phyloP scores from a whole-genome alignment of 2,797 vertebrate species.

The Labroides dimidiatus region DNA sequence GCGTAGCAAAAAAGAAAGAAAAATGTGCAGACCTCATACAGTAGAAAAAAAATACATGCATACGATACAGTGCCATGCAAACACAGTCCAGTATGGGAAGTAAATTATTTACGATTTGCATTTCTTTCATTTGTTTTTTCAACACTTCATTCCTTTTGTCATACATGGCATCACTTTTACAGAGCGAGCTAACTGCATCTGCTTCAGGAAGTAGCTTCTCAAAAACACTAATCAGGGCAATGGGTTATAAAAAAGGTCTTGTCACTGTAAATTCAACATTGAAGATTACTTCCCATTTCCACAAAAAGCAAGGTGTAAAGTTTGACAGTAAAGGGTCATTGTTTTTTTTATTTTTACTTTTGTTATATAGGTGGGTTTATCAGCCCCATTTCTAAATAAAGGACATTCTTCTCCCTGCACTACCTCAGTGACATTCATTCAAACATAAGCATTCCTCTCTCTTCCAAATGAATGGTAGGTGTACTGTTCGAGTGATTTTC shows the following conservation, averaged over 20 bases:
- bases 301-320: conserved; percentile 28
- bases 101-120: conserved; percentile 78
- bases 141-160: conserved; percentile 82
- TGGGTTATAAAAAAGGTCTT: conserved; percentile 33
- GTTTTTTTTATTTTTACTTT: conserved; percentile 17
- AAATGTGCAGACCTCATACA: conserved; percentile 70
- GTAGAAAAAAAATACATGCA: conserved; percentile 84
- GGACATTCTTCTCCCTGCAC: neutral
- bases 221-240: conserved; percentile 31
- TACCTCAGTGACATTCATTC: conserved; percentile 36
- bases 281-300: conserved; percentile 23
- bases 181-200: conserved; percentile 50
- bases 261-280: conserved; percentile 32
- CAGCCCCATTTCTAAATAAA: conserved; percentile 18
- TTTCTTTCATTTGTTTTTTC: conserved; percentile 71
- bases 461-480: conserved; percentile 7
- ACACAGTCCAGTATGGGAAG: conserved; percentile 81
- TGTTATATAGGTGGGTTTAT: conserved; percentile 13
- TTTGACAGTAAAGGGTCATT: neutral
- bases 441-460: conserved; percentile 18
- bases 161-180: conserved; percentile 77
- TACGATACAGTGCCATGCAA: conserved; percentile 86
- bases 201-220: conserved; percentile 43
- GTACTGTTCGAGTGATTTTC: conserved; percentile 4
- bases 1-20: conserved; percentile 59